A percentile compares a stretch with the other conserved stretches of the same genome.
Conservation (phyloP, 2,113 vertebrate genomes). For the Numida meleagris region DNA sequence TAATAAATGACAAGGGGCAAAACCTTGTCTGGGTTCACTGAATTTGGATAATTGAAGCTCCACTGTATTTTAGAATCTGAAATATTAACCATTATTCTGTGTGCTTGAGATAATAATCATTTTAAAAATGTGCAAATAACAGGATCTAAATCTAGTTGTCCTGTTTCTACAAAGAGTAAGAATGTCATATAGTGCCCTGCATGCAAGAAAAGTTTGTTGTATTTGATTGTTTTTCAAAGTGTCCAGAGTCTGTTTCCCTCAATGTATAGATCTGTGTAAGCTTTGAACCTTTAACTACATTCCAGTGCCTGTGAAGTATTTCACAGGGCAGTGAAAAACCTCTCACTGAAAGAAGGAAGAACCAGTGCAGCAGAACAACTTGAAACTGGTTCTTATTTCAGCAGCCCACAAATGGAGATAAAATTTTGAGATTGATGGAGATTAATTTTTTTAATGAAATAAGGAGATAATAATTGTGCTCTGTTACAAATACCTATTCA, state of each 20-base stretch:
- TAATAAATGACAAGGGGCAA: slow-evolving; percentile 69
- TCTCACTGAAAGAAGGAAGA: neutral
- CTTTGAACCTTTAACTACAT: neutral
- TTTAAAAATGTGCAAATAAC: neutral
- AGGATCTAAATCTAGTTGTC: neutral
- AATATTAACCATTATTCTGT: slow-evolving; percentile 63
- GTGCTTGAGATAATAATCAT: slow-evolving; percentile 33
- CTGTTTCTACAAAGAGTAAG: neutral
- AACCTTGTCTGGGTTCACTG: slow-evolving; percentile 70
- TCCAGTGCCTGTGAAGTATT: slow-evolving; percentile 6
- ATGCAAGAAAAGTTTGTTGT: neutral
- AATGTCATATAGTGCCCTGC: neutral
- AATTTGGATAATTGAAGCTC: slow-evolving; percentile 67
- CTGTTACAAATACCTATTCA: neutral
- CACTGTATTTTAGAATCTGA: slow-evolving; percentile 64
- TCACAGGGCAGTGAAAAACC: slow-evolving; percentile 1
- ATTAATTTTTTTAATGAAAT: slow-evolving; percentile 26
- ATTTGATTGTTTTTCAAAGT: neutral
- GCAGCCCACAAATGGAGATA: neutral
- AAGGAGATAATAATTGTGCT: neutral
- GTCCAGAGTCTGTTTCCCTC: neutral
- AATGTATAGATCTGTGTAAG: neutral
- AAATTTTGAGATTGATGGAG: neutral
- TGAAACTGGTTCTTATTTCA: slow-evolving; percentile 18
- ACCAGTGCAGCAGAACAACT: neutral